Conservation (phyloP, 2,888 invertebrate genomes). For the Perizoma flavofasciatum region DNA sequence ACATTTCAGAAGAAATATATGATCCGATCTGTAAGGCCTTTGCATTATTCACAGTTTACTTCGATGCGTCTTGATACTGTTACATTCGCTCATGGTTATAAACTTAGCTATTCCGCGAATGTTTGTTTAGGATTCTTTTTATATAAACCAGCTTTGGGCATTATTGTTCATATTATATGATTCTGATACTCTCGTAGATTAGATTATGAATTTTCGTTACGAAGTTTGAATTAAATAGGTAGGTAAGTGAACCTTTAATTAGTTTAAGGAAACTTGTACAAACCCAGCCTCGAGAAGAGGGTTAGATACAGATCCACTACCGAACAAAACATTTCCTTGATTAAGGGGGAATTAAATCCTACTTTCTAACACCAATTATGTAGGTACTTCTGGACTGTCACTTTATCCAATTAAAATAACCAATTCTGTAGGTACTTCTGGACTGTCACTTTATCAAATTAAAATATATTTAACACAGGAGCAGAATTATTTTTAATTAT, state of each 20-base stretch:
- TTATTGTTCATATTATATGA: neutral
- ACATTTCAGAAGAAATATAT: slow-evolving; percentile 74
- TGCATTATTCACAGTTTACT: slow-evolving; percentile 73
- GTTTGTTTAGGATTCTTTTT: neutral
- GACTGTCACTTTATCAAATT: no score
- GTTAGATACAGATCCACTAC: slow-evolving; percentile 62
- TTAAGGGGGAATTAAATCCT: slow-evolving; percentile 33
- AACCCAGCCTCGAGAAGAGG: slow-evolving; percentile 63
- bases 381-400: neutral
- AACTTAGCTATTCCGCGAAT: slow-evolving; percentile 13
- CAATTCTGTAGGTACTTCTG: slow-evolving; percentile 1
- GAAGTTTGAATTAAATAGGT: slow-evolving; percentile 55
- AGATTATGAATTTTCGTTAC: slow-evolving; percentile 69
- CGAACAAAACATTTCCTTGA: slow-evolving; percentile 69
- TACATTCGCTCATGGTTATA: slow-evolving; percentile 33
- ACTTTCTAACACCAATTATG: slow-evolving; percentile 20
- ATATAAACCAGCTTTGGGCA: neutral
- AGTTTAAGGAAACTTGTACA: slow-evolving; percentile 72
- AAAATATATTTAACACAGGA: no score
- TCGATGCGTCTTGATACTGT: slow-evolving; percentile 48
- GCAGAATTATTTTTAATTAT: no score
- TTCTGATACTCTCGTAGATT: slow-evolving; percentile 50
- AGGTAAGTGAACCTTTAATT: slow-evolving; percentile 69
- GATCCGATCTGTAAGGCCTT: slow-evolving; percentile 70
- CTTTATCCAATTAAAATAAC: neutral